These are phyloP conservation scores for Gibbula magus DNA, from an alignment of 2,888 invertebrate species.

Conservation along the genomic window DNA sequence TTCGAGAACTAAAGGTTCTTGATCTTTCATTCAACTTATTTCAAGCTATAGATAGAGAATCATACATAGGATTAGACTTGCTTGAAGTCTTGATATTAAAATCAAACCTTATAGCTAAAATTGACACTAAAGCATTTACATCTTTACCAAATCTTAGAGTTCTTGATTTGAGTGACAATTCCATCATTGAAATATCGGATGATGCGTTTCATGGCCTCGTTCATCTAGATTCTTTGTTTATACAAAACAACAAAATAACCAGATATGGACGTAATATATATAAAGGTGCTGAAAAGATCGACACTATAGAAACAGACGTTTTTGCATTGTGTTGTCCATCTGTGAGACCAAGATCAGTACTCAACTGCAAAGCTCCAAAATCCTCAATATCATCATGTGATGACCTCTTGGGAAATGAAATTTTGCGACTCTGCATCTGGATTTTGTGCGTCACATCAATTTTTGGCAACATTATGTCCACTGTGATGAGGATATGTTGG, in stretches of 20 bases:
- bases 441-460: slow-evolving; percentile 42
- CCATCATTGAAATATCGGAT: neutral
- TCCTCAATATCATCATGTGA: slow-evolving; percentile 45
- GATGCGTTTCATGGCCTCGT: neutral
- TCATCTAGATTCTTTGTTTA: neutral
- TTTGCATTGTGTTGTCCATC: slow-evolving; percentile 29
- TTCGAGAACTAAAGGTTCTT: neutral
- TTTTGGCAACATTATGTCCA: slow-evolving; percentile 37
- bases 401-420: slow-evolving; percentile 44
- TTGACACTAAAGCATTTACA: neutral
- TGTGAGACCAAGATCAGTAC: neutral
- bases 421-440: slow-evolving; percentile 41
- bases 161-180: neutral
- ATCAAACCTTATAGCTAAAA: neutral
- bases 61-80: neutral
- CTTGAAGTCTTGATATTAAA: neutral
- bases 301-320: slow-evolving; percentile 23
- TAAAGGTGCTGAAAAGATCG: neutral
- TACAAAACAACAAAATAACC: neutral
- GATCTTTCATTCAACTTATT: neutral
- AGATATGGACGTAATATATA: neutral
- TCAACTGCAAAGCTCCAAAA: slow-evolving; percentile 35
- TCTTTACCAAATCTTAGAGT: neutral
- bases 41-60: neutral
- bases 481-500: slow-evolving; percentile 40